A percentile compares a stretch with the other conserved stretches of the same genome.
Evolutionary conservation across 2,113 vertebrate genomes (phyloP).

Genomic region (Psammodynastes pulverulentus): DNA sequence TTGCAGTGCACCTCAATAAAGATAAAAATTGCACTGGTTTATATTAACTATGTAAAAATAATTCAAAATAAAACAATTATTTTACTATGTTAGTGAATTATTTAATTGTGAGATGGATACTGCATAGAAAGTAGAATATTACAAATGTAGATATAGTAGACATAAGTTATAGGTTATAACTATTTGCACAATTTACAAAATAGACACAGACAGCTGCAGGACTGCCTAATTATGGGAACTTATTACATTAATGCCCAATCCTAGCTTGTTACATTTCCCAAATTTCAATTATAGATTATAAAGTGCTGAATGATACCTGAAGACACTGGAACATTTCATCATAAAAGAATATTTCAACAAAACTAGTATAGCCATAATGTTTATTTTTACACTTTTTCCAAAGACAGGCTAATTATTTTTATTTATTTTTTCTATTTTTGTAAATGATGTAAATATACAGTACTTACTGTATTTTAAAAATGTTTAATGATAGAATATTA

Average conservation of each 20-base stretch:
- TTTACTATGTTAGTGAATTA: not conserved
- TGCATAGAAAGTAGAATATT: slow-evolving; percentile 8
- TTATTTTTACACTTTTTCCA: slow-evolving; percentile 8
- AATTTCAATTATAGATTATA: not conserved
- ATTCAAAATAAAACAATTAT: not conserved
- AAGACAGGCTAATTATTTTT: slow-evolving; percentile 9
- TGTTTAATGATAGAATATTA: slow-evolving; percentile 21
- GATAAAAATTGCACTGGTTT: slow-evolving; percentile 17
- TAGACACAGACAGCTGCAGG: not conserved
- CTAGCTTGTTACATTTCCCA: not conserved
- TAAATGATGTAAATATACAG: not conserved
- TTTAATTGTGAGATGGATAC: not conserved
- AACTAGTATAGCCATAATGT: not conserved
- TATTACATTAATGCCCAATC: not conserved
- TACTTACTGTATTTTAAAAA: not conserved
- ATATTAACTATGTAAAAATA: not conserved
- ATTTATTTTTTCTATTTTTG: not conserved
- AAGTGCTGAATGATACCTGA: slow-evolving; percentile 5
- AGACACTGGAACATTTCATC: not conserved
- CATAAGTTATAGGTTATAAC: not conserved
- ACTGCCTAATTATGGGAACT: not conserved
- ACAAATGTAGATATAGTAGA: not conserved
- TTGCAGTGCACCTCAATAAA: not conserved
- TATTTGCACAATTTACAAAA: not conserved
- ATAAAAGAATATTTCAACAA: not conserved